Evolutionary conservation across 2,888 invertebrate genomes (phyloP), one percentile per base, ranked within the genome.

Genomic region (Hylaea fasciaria): DNA sequence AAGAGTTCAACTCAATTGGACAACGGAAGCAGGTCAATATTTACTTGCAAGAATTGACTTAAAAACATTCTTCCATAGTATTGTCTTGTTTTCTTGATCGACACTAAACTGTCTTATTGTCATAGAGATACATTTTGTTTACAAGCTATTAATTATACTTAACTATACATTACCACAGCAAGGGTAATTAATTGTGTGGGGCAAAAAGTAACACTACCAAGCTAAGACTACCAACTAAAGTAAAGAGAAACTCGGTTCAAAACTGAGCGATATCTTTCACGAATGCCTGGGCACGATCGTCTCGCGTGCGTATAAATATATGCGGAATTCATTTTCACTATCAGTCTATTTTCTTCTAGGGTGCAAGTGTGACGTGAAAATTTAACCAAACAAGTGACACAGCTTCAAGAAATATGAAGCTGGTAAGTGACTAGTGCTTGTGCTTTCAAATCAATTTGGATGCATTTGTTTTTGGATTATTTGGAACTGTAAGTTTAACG

Each of bases 321-420:
- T 89, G 87, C 88, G 91, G 91, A 88, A 91, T 92, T 91, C 89
- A 87, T 82, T 92, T 91, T 92, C 91, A 91, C 89, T 91, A 88
- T 82, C 85, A 92, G 90, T 92, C 73, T 79, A 81, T 85, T 86
- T 87, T 87, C 82, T 77, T 83, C 78, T 78, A 78, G 83, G 86
- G 86, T 66, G 74, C 78, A 75, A 81, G 83, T 81, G 89, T 90
- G 86, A 88, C 89, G 91, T 87, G 80, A 76, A 64, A 78, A 71
- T 62, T 57, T 17, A 72, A 76, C 72, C 70, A 78, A 75, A 70
- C 68, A 53, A 60, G 41, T 53, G 50, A 71, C 47, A 79, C 79
- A 83, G 86, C 85, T 89, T 89, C 84, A 81, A 72, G 66, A 77
- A 85, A 80, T 78, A 92, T 91, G 91, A 91, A 87, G 89, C 87